phyloP scores from a whole-genome alignment of 2,888 invertebrate species.

The Protonemura montana region DNA sequence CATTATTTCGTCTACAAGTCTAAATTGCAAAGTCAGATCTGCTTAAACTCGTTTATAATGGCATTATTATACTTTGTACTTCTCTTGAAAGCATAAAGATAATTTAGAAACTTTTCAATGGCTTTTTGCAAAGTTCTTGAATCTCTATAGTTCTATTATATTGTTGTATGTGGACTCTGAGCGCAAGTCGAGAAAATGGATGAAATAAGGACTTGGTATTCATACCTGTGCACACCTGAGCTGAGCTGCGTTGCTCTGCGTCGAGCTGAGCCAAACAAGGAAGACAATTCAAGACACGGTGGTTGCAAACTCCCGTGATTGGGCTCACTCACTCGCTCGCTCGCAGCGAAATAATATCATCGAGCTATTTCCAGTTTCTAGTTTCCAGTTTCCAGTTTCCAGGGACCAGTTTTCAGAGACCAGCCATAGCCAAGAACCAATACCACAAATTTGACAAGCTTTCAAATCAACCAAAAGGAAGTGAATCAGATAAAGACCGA shows the following conservation, averaged over 20 bases:
- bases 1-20: slow-evolving; percentile 7
- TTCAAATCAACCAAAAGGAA: background rate
- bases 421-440: background rate
- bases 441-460: background rate
- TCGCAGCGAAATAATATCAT: background rate
- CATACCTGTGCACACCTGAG: slow-evolving; percentile 12
- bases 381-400: background rate
- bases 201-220: background rate
- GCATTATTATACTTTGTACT: slow-evolving; percentile 12
- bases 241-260: background rate
- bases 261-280: background rate
- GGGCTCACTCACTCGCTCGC: background rate
- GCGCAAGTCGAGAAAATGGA: background rate
- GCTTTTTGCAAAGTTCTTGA: slow-evolving; percentile 7
- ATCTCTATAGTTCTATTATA: slow-evolving; percentile 3
- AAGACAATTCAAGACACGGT: background rate
- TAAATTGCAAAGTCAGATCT: slow-evolving; percentile 12
- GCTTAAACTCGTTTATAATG: slow-evolving; percentile 7
- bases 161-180: slow-evolving; percentile 7
- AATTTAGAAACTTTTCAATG: slow-evolving; percentile 12
- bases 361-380: background rate
- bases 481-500: background rate
- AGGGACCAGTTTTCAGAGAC: too few relatives aligned
- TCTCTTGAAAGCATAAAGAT: background rate
- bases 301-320: background rate